Percentiles rank a stretch among this genome's conserved stretches.
Conservation (phyloP, 2,888 invertebrate genomes). For the Euphydryas editha region DNA sequence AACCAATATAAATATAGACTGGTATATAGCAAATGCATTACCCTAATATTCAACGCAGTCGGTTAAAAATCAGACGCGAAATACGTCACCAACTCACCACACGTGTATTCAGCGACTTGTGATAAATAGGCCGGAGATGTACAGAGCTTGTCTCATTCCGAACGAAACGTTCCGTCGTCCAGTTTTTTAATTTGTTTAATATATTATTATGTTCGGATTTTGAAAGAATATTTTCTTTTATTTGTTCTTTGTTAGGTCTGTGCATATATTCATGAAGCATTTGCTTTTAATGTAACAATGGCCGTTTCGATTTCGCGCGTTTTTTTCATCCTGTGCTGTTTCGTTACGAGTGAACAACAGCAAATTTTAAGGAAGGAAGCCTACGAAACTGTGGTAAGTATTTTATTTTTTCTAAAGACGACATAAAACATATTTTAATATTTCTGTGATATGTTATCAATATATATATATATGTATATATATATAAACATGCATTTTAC, state of each 20-base stretch:
- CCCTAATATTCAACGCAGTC: neutral
- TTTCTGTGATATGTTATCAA: neutral
- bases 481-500: too few species aligned
- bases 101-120: constrained; percentile 14
- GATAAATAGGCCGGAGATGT: constrained; percentile 20
- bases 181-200: neutral
- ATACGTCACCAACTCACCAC: constrained; percentile 11
- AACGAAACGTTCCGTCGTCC: constrained; percentile 15
- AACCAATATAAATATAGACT: neutral
- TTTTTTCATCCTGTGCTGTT: constrained; percentile 45
- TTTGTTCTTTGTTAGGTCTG: neutral
- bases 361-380: constrained; percentile 48
- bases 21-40: neutral
- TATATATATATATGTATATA: too few species aligned
- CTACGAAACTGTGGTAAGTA: constrained; percentile 56
- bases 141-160: constrained; percentile 25
- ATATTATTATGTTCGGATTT: neutral
- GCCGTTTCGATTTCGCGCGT: constrained; percentile 5
- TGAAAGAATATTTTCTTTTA: constrained; percentile 3
- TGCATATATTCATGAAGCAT: neutral
- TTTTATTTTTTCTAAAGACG: neutral
- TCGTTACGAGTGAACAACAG: constrained; percentile 47
- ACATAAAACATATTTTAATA: neutral
- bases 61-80: neutral
- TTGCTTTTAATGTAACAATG: constrained; percentile 18